Base-by-base conservation (phyloP, 37 sponge, comb jelly and placozoan genomes). In the Hormiphora californensis region DNA sequence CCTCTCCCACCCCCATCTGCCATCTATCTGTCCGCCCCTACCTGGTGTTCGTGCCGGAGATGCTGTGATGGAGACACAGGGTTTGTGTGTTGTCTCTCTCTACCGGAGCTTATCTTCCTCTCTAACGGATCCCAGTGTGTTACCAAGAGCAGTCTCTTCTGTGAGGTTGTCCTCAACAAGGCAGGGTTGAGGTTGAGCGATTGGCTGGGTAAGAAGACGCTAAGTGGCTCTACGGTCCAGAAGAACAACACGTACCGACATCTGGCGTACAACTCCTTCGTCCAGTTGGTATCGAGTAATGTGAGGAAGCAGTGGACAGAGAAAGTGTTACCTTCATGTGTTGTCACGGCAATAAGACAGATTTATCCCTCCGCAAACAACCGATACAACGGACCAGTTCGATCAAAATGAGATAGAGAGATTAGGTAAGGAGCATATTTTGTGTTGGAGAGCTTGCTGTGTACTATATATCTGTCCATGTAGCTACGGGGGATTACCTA, bases 201-300 rank as follows among this genome's bases (percentile, higher is more conserved):
- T 38, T 65, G 67, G 67, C 30, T 65, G 34, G 67, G 37, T 33
- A 30, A 33, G 37, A 65, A 65, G 67, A 28, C 19, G 67, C 4
- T 65, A 5, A 3, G 32, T 8, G 15, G 37, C 5, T 11, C 11
- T 35, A 30, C n/a, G 61, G n/a, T 19, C 9, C 17, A 19, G 9
- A 5, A 17, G 12, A 11, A 59, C 27, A 30, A 28, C 11, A 7
- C 34, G 7, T 65, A 65, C 67, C 21, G 67, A 33, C 67, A 65
- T 33, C 17, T 65, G 67, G 67, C 67, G 67, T 65, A 65, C 37
- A 65, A 65, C 67, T 35, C 67, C 36, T 65, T 65, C 37, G 67
- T 65, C 2, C 32, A 65, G 11, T 38, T 65, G 67, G 67, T 65
- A 19, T 65, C 67, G 7, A 11, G 38, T 5, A 7, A 65, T 15